Percentiles rank a stretch among this genome's conserved stretches.
phyloP scores from a whole-genome alignment of 2,113 vertebrate species.

The Aix galericulata region DNA sequence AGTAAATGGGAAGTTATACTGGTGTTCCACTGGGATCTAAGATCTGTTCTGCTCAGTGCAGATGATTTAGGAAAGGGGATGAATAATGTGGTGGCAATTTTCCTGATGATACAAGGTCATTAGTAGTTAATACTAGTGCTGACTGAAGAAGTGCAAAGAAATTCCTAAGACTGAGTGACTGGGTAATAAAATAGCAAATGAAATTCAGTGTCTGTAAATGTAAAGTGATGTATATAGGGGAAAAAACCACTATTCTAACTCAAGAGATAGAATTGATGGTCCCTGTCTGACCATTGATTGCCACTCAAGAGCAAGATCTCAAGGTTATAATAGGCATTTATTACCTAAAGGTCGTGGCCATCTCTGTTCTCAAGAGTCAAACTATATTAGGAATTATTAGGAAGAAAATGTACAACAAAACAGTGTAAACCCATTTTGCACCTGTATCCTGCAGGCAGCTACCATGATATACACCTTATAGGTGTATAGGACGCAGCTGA shows the following conservation, averaged over 20 bases:
- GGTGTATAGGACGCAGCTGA: not conserved
- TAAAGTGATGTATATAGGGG: not conserved
- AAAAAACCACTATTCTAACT: not conserved
- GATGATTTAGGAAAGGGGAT: not conserved
- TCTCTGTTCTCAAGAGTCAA: not conserved
- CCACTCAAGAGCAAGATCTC: not conserved
- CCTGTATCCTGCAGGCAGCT: not conserved
- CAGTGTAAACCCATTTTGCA: not conserved
- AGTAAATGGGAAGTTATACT: not conserved
- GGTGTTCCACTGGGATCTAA: not conserved
- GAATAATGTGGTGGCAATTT: not conserved
- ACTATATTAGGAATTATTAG: not conserved
- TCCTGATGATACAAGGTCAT: not conserved
- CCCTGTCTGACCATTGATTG: not conserved
- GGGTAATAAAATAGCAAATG: not conserved
- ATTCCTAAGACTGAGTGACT: not conserved
- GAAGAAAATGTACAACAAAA: not conserved
- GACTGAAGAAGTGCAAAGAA: not conserved
- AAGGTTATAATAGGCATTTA: not conserved
- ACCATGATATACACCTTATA: not conserved
- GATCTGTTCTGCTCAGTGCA: not conserved
- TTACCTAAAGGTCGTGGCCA: not conserved
- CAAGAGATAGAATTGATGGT: not conserved
- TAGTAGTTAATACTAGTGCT: not conserved
- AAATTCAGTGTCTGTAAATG: not conserved